Evolutionary conservation across 2,113 vertebrate species (phyloP).

Genomic region (Marcusenius ussheri): DNA sequence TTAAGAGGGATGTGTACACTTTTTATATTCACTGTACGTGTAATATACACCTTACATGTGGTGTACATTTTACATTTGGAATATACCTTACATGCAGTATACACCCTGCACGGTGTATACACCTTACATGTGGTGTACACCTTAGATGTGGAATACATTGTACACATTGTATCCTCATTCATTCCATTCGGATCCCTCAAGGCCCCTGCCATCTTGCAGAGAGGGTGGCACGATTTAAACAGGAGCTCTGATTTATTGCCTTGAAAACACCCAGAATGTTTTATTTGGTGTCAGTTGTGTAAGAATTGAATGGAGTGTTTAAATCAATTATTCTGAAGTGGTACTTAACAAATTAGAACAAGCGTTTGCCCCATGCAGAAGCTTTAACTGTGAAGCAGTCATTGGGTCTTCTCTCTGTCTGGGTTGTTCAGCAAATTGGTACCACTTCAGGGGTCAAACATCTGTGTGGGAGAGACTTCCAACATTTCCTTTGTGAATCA

Average conservation of each 20-base stretch:
- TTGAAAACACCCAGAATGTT: constrained; percentile 39
- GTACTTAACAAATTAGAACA: constrained; percentile 68
- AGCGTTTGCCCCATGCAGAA: constrained; percentile 57
- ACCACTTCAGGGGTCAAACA: constrained; percentile 60
- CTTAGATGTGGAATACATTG: not conserved
- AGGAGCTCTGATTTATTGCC: constrained; percentile 38
- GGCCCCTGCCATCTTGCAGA: constrained; percentile 30
- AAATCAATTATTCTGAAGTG: constrained; percentile 58
- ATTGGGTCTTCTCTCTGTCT: constrained; percentile 54
- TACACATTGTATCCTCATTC: not conserved
- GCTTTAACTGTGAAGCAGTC: constrained; percentile 56
- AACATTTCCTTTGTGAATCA: constrained; percentile 43
- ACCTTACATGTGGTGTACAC: not conserved
- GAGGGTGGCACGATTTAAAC: constrained; percentile 33
- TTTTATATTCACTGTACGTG: too few relatives aligned
- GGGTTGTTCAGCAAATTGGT: constrained; percentile 34
- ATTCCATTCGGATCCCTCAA: not conserved
- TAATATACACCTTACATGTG: too few relatives aligned
- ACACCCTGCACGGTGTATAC: not conserved
- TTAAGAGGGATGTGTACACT: too few relatives aligned
- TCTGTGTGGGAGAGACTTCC: constrained; percentile 34
- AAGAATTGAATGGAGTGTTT: constrained; percentile 55
- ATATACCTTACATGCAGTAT: not conserved
- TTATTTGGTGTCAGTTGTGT: constrained; percentile 56
- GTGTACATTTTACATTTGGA: too few relatives aligned